Evolutionary conservation across 2,113 vertebrate species (phyloP), one percentile per base, ranked within the genome.

Genomic region (Onychostruthus taczanowskii): DNA sequence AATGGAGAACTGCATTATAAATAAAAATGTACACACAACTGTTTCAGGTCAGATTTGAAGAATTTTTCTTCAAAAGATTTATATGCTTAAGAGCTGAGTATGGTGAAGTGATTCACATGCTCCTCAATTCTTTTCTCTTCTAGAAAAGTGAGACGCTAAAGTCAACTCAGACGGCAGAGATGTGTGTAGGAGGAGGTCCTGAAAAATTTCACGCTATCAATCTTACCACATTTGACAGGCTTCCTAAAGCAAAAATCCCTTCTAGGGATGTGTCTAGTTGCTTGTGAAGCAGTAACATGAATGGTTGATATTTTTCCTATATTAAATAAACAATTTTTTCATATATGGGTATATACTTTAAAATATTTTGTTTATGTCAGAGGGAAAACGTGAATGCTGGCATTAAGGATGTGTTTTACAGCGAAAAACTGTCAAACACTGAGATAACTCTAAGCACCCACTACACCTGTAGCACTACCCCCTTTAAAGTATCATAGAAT

Each of bases 1-100:
- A 96, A 64, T 13, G 66, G 43, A 96, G 73, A 81, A 70, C 87
- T 77, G 55, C 72, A 97, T 96, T 2, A 5, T 95, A 97, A 97
- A 84, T 85, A 68, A 49, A 94, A 96, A 67, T 73, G 59, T 55
- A 50, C 17, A 78, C 24, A 76, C 66, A 92, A 37, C 52, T 87
- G 64, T 62, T 91, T 87, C 77, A 89, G 73, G 21, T 49, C 67
- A 96, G 83, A 82, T 96, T 92, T 91, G 87, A 97, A 75, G 73
- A 67, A n/a, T 58, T 85, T 81, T 93, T 49, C 87, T 96, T 97
- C 73, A 56, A 44, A 91, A 84, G 61, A 87, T 75, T 90, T 77
- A 90, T 80, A 92, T 8, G 43, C 23, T 69, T 62, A 92, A 89
- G 64, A 92, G 49, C 52, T 81, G 61, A 55, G 15, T 47, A 52